Evolutionary conservation across 2,113 vertebrate genomes (phyloP), one percentile per base, ranked within the genome.

Genomic region (Catharus bicknelli): DNA sequence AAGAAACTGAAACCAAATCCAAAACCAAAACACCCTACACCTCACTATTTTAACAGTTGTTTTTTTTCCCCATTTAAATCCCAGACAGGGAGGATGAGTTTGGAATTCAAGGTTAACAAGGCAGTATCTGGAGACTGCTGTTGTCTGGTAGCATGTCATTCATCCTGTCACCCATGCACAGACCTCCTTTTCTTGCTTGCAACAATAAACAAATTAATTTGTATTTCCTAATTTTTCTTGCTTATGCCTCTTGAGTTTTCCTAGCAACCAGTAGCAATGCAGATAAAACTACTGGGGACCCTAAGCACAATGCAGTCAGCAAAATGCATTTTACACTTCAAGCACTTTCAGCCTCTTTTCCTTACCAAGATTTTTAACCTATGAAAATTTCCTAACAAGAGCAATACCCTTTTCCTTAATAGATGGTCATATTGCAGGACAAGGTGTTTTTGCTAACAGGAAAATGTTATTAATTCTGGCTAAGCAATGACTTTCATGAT

Each of bases 41-140:
- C 4, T 34, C 42, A 68, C 14, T 26, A 19, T 34, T 89, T 76
- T 53, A 40, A 13, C 8, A 12, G 20, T 13, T 25, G 9, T 51
- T 30, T 36, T 5, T 3, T 1, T 0, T 0, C 3, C 8, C 17
- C 26, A 51, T 19, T 68, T 58, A 64, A 54, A 73, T 67, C 66
- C 26, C 18, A 58, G 22, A 1, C 30, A 64, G 34, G 29, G 32
- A 85, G 66, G 29, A 45, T 38, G 13, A 88, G 8, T 61, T 70
- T 88, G 55, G 8, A 84, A 53, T 76, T 93, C 18, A 58, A 38
- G 11, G 34, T 45, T 43, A 75, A 57, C 43, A 72, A 88, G 57
- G 16, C 22, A 50, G 7, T 38, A 20, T 43, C 21, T 86, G 43
- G 72, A 74, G 47, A 47, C n/a, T 53, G 13, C 8, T 57, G 7